Base-by-base conservation (phyloP, 1,140 invertebrate genomes). In the Apis florea region DNA sequence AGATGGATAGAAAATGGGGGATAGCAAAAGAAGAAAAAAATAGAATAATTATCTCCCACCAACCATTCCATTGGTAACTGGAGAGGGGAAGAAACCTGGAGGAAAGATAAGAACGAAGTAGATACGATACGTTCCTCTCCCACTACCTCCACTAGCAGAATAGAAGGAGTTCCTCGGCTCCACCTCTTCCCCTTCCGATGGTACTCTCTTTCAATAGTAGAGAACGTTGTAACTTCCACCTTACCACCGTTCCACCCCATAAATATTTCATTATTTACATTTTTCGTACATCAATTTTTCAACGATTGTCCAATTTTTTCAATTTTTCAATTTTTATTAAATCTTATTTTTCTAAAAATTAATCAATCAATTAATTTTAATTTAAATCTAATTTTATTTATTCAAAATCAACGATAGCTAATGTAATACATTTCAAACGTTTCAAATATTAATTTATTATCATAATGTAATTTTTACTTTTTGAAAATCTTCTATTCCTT, bases 151-250 rank as follows among this genome's bases (percentile, higher is more conserved):
- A 40, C 13, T 66, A 72, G 51, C 26, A 64, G 71, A 71, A 54
- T 51, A 63, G 84, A 85, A 72, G 64, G 66, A 69, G 66, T 79
- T 67, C 58, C 58, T 75, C 59, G 75, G 72, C 81, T 87, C 85
- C 85, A 83, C 85, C 85, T 77, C 72, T 80, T 86, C 82, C 67
- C 75, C 81, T 79, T 74, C 78, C 78, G 71, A 80, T 49, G 54
- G 26, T 26, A 24, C 59, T 31, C 40, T 58, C 79, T 64, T 53
- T 63, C 73, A 47, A 61, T 40, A 53, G 31, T 19, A 13, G 24
- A 58, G 9, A 53, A 51, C n/a, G 51, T 5, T 40, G 40, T 40
- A 21, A 54, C 58, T 79, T 70, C 64, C 58, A 53, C 15, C 51
- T 51, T 49, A 21, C 1, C 21, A n/a, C 49, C 40, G 3, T 71